phyloP scores from a whole-genome alignment of 2,888 invertebrate genomes.

The Pasiphila rectangulata region DNA sequence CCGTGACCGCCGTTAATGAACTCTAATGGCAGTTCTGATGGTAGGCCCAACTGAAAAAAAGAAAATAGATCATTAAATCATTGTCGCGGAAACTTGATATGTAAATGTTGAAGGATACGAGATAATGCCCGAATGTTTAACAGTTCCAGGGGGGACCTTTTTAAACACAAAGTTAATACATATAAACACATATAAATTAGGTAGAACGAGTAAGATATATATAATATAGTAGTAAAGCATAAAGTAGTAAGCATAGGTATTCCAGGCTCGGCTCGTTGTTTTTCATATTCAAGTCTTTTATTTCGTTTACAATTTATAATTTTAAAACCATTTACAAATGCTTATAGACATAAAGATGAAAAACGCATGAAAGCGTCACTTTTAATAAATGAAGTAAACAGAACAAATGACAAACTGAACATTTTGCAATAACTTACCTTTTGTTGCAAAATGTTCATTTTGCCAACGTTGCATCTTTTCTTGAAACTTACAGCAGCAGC shows the following conservation, averaged over 20 bases:
- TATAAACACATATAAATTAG: constrained; percentile 41
- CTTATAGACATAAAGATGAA: constrained; percentile 53
- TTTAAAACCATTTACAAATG: constrained; percentile 14
- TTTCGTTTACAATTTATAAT: constrained; percentile 44
- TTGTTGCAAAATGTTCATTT: constrained; percentile 87
- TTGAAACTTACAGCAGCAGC: constrained; percentile 85
- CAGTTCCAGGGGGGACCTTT: background rate
- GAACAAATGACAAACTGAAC: no score
- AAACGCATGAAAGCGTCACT: constrained; percentile 78
- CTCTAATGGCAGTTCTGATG: constrained; percentile 93
- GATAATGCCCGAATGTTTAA: background rate
- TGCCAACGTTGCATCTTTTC: constrained; percentile 82
- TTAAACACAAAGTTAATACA: constrained; percentile 52
- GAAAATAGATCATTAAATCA: constrained; percentile 17
- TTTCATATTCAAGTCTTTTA: constrained; percentile 52
- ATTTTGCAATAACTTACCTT: no score
- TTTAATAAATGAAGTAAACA: constrained; percentile 80
- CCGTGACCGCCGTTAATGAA: constrained; percentile 99
- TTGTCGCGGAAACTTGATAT: background rate
- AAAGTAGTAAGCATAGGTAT: constrained; percentile 81
- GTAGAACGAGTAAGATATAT: constrained; percentile 69
- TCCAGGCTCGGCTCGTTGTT: constrained; percentile 74
- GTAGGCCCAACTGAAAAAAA: constrained; percentile 88
- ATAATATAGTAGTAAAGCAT: no score
- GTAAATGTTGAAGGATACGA: background rate